phyloP scores from a whole-genome alignment of 2,797 vertebrate species.

The Simalia tracyae region DNA sequence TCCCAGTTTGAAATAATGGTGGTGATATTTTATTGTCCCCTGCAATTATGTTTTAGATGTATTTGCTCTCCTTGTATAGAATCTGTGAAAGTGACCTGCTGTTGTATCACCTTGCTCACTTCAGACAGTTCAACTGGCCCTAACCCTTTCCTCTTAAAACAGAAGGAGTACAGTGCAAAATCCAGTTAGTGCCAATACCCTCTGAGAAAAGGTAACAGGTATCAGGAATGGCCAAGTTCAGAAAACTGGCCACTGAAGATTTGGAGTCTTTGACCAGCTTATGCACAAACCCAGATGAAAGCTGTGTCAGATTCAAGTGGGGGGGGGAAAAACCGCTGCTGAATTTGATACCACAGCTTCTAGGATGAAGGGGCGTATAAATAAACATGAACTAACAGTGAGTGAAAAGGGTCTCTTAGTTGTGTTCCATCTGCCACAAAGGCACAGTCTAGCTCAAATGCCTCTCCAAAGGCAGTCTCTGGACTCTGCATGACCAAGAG shows the following conservation, averaged over 20 bases:
- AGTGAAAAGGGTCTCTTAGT: slow-evolving; percentile 60
- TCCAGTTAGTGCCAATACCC: slow-evolving; percentile 52
- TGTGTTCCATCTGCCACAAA: slow-evolving; percentile 58
- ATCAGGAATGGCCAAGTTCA: slow-evolving; percentile 43
- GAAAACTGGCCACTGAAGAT: slow-evolving; percentile 47
- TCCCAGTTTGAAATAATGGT: slow-evolving; percentile 40
- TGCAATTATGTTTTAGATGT: slow-evolving; percentile 43
- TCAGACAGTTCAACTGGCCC: slow-evolving; percentile 27
- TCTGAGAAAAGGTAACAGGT: slow-evolving; percentile 33
- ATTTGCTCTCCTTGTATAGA: slow-evolving; percentile 46
- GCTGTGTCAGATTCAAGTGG: slow-evolving; percentile 52
- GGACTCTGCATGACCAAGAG: slow-evolving; percentile 36
- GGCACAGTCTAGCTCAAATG: slow-evolving; percentile 47
- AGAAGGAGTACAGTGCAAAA: slow-evolving; percentile 52
- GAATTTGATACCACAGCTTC: slow-evolving; percentile 52
- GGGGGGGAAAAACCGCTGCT: slow-evolving; percentile 54
- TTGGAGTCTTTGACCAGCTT: slow-evolving; percentile 40
- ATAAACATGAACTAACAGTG: slow-evolving; percentile 67
- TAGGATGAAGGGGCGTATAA: slow-evolving; percentile 64
- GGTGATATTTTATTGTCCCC: slow-evolving; percentile 23
- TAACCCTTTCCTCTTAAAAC: slow-evolving; percentile 37
- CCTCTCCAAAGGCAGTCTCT: slow-evolving; percentile 56
- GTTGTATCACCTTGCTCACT: slow-evolving; percentile 34
- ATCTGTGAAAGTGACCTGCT: slow-evolving; percentile 46
- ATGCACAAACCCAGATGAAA: slow-evolving; percentile 51